Base-by-base conservation (phyloP, 2,888 invertebrate genomes). In the Drosophila quasianomalipes region DNA sequence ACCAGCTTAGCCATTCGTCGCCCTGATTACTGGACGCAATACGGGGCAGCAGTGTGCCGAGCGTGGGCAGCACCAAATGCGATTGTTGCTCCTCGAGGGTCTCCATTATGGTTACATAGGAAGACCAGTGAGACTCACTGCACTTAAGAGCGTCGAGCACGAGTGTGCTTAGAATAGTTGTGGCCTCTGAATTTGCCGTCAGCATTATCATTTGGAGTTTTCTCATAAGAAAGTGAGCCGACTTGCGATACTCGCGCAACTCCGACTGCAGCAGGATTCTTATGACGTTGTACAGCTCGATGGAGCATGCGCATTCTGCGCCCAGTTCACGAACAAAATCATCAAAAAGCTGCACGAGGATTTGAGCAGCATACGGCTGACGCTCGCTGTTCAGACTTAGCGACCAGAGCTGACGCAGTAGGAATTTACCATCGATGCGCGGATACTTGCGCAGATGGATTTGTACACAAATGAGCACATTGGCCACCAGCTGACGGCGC, bases 71-170 rank as follows among this genome's bases (percentile, higher is more conserved):
- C 37, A 93, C 90, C 7, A 93, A 66, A 69, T 93, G 93, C 2
- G 93, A 92, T 69, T 93, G 93, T 44, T 92, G 92, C 67, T 92
- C 92, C 60, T 93, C 93, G 4, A 93, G 72, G 59, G 86, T 92
- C 68, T 93, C 92, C 66, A 93, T 66, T n/a, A 92, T 83, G 4
- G 85, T 89, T 0, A 92, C 65, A 73, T 90, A 93, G 2, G 83
- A 66, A 7, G 64, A 47, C 92, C 92, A 93, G 7, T 68, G 67
- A 16, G 55, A 37, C 9, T 79, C 74, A 19, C 39, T 61, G 47
- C 87, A 89, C 39, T 75, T 70, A 0, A 83, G 58, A 2, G 49
- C 44, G 2, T 55, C 52, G 2, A 70, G 19, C 16, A 69, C 30
- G 10, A 33, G 22, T 14, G 22, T 52, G 5, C 44, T 55, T 12